Evolutionary conservation across 2,888 invertebrate species (phyloP), one percentile per base, ranked within the genome.

Genomic region (Ophion obscuratus): DNA sequence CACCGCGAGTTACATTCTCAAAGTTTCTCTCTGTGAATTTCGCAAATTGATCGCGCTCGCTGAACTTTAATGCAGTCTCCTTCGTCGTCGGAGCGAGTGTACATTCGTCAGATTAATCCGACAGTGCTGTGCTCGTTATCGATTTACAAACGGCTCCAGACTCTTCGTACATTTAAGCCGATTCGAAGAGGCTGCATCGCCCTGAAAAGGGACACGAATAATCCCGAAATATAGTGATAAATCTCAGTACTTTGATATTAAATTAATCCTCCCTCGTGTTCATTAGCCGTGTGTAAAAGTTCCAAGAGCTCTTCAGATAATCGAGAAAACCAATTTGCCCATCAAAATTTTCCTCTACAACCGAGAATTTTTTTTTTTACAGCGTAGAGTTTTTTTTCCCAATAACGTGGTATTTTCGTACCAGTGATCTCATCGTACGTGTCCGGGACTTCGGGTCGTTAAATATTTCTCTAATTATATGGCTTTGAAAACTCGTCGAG

Each of bases 41-140:
- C 61, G 31, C 61, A 75, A 74, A 61, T 81, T 44, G 24, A 44
- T 36, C 47, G 9, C 31, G 67, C 61, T n/a, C 75, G 36, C 68
- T 27, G 40, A 1, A 24, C 36, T 24, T 17, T 62, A 24, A 47
- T 14, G 4, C n/a, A 20, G 66, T 40, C 40, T n/a, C 66, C 36
- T 44, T 59, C 3, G 24, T n/a, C 67, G 17, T 74, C 57, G 40
- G 67, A 73, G 64, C 36, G 66, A 77, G 66, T 66, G 73, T 36
- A 10, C 40, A 66, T 36, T 40, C 31, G 40, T 57, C 11, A 73
- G 57, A 73, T 47, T 80, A 7, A 36, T 57, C 59, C 47, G 14
- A 24, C 44, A 53, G 53, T 6, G 57, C 6, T 31, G 66, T 44
- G n/a, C 40, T 74, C 17, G 36, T n/a, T 20, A 31, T 61, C 31